These are phyloP conservation scores for Pristionchus exspectatus DNA, from an alignment of 2,888 invertebrate species.

Conservation along the genomic window DNA sequence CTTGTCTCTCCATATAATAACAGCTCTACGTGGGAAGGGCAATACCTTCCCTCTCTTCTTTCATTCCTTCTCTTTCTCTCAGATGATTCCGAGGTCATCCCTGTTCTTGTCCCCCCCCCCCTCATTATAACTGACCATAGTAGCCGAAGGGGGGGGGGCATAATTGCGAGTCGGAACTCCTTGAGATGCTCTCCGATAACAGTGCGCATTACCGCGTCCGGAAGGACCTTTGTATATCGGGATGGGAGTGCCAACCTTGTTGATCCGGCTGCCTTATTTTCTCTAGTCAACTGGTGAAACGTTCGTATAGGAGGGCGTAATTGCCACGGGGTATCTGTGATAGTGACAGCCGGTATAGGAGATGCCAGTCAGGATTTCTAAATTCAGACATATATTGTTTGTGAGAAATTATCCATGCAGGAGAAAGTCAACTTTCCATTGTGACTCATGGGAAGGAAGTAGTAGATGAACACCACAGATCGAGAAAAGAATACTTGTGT, in stretches of 20 bases:
- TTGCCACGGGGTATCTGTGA: no score
- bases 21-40: conserved; percentile 40
- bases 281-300: not conserved
- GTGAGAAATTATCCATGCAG: no score
- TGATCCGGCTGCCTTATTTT: not conserved
- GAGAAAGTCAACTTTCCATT: no score
- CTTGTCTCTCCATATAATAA: conserved; percentile 22
- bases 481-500: no score
- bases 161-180: conserved; percentile 33
- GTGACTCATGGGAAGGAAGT: no score
- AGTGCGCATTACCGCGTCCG: conserved; percentile 14
- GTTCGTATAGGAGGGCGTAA: no score
- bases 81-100: conserved; percentile 19
- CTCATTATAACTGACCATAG: conserved; percentile 46
- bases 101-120: conserved; percentile 10
- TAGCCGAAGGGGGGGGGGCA: not conserved
- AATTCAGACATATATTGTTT: no score
- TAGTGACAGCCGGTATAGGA: no score
- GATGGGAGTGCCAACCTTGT: not conserved
- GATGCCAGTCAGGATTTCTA: no score
- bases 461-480: no score
- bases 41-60: conserved; percentile 2
- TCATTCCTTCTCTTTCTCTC: not conserved
- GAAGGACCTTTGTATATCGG: not conserved
- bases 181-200: conserved; percentile 47